Conservation (phyloP, 35 echinoderm and acorn worm species). For the Ophiothrix spiculata region DNA sequence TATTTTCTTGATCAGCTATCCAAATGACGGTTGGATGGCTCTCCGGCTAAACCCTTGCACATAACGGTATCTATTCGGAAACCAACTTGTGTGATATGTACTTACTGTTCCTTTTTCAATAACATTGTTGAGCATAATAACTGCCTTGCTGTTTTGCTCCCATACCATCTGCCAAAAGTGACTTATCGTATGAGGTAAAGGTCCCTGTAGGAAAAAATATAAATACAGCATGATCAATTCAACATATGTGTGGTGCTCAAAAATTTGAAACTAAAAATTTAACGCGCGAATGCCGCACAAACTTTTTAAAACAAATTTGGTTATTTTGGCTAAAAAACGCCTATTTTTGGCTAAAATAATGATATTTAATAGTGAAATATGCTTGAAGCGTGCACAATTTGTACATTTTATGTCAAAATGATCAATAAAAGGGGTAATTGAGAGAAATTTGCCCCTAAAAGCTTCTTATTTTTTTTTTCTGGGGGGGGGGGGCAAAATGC, state of each 20-base stretch:
- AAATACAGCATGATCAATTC: background rate
- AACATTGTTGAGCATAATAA: conserved; percentile 98
- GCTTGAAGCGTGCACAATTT: too few species aligned
- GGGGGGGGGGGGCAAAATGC: background rate
- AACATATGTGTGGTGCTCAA: background rate
- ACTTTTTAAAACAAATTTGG: background rate
- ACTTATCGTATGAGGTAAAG: conserved; percentile 60
- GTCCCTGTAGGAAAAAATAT: conserved; percentile 67
- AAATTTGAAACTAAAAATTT: background rate
- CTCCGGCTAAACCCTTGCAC: too few species aligned
- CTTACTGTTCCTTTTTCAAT: conserved; percentile 95
- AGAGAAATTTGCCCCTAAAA: too few species aligned
- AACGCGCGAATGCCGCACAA: background rate
- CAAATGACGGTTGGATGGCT: too few species aligned
- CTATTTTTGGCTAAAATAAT: too few species aligned
- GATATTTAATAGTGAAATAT: too few species aligned
- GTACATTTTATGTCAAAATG: too few species aligned
- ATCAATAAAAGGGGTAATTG: too few species aligned
- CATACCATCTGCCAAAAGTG: conserved; percentile 99
- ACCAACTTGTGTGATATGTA: too few species aligned
- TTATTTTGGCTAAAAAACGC: background rate
- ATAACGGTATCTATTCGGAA: too few species aligned
- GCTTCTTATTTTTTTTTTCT: too few species aligned
- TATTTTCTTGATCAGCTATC: too few species aligned
- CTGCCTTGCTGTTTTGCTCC: conserved; percentile 94